Base-by-base conservation (phyloP, 2,113 vertebrate genomes). In the Malaclemys terrapin region DNA sequence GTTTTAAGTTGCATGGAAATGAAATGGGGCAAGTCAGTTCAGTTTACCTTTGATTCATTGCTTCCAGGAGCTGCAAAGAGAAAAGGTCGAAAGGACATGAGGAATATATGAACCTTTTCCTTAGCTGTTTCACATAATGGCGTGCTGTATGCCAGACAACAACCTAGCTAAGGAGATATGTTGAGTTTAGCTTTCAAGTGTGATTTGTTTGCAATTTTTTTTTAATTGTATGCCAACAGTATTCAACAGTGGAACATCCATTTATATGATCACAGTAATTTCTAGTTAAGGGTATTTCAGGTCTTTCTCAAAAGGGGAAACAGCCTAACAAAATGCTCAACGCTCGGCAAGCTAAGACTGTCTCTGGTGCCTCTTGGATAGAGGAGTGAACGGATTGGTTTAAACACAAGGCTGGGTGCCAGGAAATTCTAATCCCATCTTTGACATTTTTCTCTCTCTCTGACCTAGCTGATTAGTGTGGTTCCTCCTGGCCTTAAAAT, bases 21-120 rank as follows among this genome's bases (percentile, higher is more conserved):
- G 96, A 98, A 97, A 93, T 95, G 92, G 95, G 97, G 87, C 96
- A 96, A 97, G 96, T 98, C 98, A 96, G 95, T 98, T 98, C 95
- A 29, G 93, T 95, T 98, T 98, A 98, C 97, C 95, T 97, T 97
- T 97, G 97, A 98, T 97, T 97, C 96, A 95, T 85, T 98, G 97
- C 94, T 90, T 97, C 93, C 31, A 94, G 4, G 84, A 5, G 5
- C 91, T 88, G 45, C 3, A 57, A 84, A 88, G 85, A 89, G 76
- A 72, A 95, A 94, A 94, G 89, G 93, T 90, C 87, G 82, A 91
- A 96, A 59, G 88, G 83, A 69, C 88, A 88, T 8, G 54, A 90
- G 75, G 88, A 85, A 95, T 93, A 89, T 57, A 76, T 0, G 11
- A 87, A 27, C 80, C n/a, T 90, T 29, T 95, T 76, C 76, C 83